Conservation (phyloP, 2,888 invertebrate species). For the Mythimna impura region DNA sequence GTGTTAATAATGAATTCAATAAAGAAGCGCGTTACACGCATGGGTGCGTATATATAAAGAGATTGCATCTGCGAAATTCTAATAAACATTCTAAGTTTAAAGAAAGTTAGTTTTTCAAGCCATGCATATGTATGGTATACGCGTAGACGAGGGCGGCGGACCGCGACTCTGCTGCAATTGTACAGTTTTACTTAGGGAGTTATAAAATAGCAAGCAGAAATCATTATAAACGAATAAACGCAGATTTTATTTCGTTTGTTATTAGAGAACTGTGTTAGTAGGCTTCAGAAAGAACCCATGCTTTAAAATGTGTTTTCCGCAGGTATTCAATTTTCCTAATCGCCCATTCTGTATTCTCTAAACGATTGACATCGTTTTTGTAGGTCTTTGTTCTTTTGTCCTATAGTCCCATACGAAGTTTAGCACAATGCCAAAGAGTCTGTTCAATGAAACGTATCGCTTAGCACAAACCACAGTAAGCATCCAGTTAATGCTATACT, state of each 20-base stretch:
- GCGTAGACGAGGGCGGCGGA: constrained; percentile 75
- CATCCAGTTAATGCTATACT: constrained; percentile 31
- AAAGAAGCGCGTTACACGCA: constrained; percentile 71
- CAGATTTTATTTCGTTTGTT: constrained; percentile 7
- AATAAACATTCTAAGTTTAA: constrained; percentile 81
- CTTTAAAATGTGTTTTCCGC: constrained; percentile 12
- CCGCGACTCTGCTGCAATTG: constrained; percentile 69
- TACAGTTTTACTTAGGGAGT: constrained; percentile 60
- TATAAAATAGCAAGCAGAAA: constrained; percentile 50
- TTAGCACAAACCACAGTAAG: constrained; percentile 38
- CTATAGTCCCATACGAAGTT: constrained; percentile 16
- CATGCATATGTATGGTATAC: constrained; percentile 81
- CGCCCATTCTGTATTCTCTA: constrained; percentile 38
- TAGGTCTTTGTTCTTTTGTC: constrained; percentile 40
- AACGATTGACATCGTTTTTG: constrained; percentile 45
- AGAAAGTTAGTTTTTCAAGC: constrained; percentile 87
- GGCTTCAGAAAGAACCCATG: constrained; percentile 19
- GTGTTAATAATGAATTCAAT: constrained; percentile 65
- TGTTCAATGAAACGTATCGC: constrained; percentile 40
- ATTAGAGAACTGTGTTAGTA: constrained; percentile 16
- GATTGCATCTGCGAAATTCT: constrained; percentile 83
- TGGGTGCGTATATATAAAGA: constrained; percentile 77
- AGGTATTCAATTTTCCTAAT: constrained; percentile 32
- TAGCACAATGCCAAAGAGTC: constrained; percentile 33
- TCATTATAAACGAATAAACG: constrained; percentile 29